Conservation (phyloP, 2,113 vertebrate genomes). For the Pteropus alecto region DNA sequence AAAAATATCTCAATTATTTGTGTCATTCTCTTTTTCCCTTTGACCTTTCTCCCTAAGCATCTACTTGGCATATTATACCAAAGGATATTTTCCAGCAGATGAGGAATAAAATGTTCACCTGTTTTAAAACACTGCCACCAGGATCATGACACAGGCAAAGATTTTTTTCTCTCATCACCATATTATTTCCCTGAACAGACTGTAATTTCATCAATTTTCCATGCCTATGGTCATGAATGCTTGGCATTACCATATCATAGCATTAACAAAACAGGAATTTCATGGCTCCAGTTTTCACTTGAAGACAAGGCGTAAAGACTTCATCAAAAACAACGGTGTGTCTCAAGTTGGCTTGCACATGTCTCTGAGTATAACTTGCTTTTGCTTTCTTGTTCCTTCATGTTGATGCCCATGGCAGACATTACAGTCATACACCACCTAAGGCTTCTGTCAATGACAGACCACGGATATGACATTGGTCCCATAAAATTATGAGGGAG, state of each 20-base stretch:
- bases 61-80: constrained; percentile 77
- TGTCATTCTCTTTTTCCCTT: constrained; percentile 71
- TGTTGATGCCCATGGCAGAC: neutral
- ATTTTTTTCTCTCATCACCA: constrained; percentile 80
- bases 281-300: constrained; percentile 84
- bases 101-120: constrained; percentile 85
- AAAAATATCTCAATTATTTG: constrained; percentile 83
- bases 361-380: neutral
- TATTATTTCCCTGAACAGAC: constrained; percentile 85
- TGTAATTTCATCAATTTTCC: constrained; percentile 90
- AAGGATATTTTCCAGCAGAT: constrained; percentile 77
- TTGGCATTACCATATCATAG: constrained; percentile 90
- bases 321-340: constrained; percentile 64
- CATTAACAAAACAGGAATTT: constrained; percentile 89
- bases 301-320: constrained; percentile 80
- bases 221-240: constrained; percentile 85
- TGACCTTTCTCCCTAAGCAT: constrained; percentile 82
- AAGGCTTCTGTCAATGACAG: neutral
- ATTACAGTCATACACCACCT: neutral
- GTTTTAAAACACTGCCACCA: constrained; percentile 86
- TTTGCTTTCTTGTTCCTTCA: constrained; percentile 36
- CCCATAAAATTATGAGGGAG: neutral
- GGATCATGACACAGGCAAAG: constrained; percentile 80
- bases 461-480: neutral
- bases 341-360: constrained; percentile 27